Evolutionary conservation across 2,113 vertebrate genomes (phyloP).

Genomic region (Podarcis raffonei): DNA sequence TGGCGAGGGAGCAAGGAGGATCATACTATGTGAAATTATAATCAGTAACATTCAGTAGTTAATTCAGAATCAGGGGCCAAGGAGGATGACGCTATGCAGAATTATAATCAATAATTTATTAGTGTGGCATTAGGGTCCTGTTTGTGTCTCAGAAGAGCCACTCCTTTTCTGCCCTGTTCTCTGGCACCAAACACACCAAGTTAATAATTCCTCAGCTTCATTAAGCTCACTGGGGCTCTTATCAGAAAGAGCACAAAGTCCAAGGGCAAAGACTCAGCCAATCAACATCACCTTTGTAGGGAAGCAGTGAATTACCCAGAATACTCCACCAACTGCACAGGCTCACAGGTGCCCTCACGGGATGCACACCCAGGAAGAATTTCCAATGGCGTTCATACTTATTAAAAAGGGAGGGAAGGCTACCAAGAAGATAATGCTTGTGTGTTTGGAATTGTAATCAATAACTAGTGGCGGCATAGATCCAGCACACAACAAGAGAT

Average conservation of each 20-base stretch:
- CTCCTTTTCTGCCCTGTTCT: slow-evolving; percentile 55
- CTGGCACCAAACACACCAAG: slow-evolving; percentile 34
- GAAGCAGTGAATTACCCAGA: slow-evolving; percentile 53
- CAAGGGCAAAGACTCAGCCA: slow-evolving; percentile 58
- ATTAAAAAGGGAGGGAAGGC: background rate
- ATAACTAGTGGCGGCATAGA: background rate
- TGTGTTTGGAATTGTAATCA: background rate
- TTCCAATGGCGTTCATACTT: background rate
- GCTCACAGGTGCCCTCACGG: background rate
- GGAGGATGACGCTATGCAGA: background rate
- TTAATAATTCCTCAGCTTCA: slow-evolving; percentile 79
- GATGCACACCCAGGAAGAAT: background rate
- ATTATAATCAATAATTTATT: background rate
- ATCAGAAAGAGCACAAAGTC: slow-evolving; percentile 79
- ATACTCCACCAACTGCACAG: slow-evolving; percentile 33
- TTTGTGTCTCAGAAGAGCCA: slow-evolving; percentile 40
- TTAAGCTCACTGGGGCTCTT: slow-evolving; percentile 65
- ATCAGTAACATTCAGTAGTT: background rate
- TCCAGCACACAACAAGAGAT: background rate
- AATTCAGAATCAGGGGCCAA: background rate
- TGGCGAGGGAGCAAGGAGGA: accelerated
- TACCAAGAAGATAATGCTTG: background rate
- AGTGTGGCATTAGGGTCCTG: slow-evolving; percentile 7
- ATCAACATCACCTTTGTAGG: slow-evolving; percentile 9
- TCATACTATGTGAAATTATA: background rate